Percentiles rank a stretch among this genome's conserved stretches.
Evolutionary conservation across 2,797 vertebrate species (phyloP).

Genomic region (Pangasius mekongensis): DNA sequence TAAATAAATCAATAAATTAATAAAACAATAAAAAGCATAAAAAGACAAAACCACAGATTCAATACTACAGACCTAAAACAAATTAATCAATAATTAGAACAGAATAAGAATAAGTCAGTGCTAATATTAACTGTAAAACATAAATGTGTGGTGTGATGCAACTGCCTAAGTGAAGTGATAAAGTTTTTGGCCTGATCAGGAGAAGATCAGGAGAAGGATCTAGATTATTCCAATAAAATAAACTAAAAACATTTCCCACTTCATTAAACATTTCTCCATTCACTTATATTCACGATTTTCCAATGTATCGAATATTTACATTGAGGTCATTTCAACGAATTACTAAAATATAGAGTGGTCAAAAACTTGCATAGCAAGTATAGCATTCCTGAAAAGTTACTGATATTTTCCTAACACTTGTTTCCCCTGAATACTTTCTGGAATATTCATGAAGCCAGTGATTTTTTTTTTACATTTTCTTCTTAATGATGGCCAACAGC

Average conservation of each 20-base stretch:
- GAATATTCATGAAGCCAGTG: background rate
- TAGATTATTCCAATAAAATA: slow-evolving; percentile 1
- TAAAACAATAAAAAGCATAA: background rate
- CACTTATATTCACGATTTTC: background rate
- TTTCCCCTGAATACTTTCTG: background rate
- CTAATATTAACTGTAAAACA: background rate
- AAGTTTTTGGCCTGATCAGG: background rate
- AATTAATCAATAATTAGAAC: background rate
- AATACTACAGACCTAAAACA: background rate
- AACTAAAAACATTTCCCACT: background rate
- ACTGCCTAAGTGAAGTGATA: background rate
- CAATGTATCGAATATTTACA: background rate
- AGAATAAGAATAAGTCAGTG: background rate
- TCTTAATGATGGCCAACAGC: background rate
- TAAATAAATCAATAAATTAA: background rate
- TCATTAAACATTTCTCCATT: background rate
- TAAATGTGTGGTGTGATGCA: background rate
- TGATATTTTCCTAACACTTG: background rate
- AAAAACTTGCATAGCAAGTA: background rate
- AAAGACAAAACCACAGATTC: background rate
- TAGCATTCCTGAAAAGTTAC: background rate
- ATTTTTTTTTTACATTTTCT: too few species aligned
- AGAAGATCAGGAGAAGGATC: too few species aligned
- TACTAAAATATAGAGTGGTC: background rate
- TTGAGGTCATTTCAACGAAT: background rate